Percentiles rank a stretch among this genome's conserved stretches.
Evolutionary conservation across 2,888 invertebrate genomes (phyloP).

Genomic region (Mesorhabditis belari): DNA sequence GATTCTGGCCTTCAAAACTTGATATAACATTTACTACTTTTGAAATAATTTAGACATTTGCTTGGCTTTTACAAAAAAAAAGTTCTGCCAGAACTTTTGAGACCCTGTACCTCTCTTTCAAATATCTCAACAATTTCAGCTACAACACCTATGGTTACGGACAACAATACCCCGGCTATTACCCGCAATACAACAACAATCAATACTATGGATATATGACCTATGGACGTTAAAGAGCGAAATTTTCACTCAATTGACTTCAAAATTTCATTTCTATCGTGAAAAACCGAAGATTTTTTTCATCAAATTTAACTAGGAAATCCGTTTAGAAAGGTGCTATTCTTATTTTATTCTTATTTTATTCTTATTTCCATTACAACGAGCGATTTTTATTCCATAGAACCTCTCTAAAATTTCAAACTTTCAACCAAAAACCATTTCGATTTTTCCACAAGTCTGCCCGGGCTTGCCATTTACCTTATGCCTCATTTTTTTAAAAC

Average conservation of each 20-base stretch:
- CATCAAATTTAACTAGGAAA: not conserved
- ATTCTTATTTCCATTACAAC: not conserved
- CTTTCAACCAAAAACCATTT: too few species aligned
- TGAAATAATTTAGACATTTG: too few species aligned
- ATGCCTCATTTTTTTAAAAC: too few species aligned
- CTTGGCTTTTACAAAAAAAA: too few species aligned
- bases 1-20: too few species aligned
- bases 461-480: not conserved
- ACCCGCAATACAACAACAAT: conserved; percentile 22
- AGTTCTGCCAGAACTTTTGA: too few species aligned
- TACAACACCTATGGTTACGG: conserved; percentile 6
- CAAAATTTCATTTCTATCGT: too few species aligned
- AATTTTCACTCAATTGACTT: too few species aligned
- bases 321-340: too few species aligned
- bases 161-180: conserved; percentile 20
- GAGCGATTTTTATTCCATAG: not conserved
- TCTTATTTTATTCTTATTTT: not conserved
- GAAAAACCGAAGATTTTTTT: not conserved
- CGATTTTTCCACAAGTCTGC: not conserved
- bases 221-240: conserved; percentile 36
- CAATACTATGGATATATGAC: conserved; percentile 44
- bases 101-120: too few species aligned
- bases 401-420: not conserved
- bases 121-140: too few species aligned
- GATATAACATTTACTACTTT: too few species aligned